These are phyloP conservation scores for Hemichromis elongatus DNA, from an alignment of 2,113 vertebrate genomes.

Conservation along the genomic window DNA sequence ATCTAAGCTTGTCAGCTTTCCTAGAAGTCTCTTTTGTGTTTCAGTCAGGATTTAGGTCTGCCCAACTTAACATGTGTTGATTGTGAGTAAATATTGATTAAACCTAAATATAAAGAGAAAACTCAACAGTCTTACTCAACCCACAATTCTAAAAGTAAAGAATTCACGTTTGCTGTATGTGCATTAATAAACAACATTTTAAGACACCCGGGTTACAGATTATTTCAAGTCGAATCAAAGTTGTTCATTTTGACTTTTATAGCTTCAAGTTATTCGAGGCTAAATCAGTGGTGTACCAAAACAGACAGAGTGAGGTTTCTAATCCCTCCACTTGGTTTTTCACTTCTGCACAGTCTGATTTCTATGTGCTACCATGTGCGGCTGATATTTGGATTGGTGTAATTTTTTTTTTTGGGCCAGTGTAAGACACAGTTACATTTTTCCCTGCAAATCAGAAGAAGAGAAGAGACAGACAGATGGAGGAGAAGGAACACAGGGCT, in stretches of 20 bases:
- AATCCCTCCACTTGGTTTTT: neutral
- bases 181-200: neutral
- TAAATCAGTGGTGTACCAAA: neutral
- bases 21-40: neutral
- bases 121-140: neutral
- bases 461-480: conserved; percentile 50
- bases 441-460: conserved; percentile 9
- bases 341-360: neutral
- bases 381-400: neutral
- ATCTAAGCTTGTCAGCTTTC: neutral
- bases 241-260: neutral
- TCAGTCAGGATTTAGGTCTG: neutral
- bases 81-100: neutral
- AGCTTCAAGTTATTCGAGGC: neutral
- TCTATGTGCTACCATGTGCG: neutral
- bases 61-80: neutral
- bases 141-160: neutral
- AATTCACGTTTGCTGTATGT: neutral
- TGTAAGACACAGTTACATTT: neutral
- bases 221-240: neutral
- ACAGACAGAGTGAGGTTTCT: neutral
- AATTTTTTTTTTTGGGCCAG: neutral
- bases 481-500: conserved; percentile 44
- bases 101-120: neutral
- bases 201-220: neutral